phyloP scores from a whole-genome alignment of 2,888 invertebrate species.

The Leuctra nigra region DNA sequence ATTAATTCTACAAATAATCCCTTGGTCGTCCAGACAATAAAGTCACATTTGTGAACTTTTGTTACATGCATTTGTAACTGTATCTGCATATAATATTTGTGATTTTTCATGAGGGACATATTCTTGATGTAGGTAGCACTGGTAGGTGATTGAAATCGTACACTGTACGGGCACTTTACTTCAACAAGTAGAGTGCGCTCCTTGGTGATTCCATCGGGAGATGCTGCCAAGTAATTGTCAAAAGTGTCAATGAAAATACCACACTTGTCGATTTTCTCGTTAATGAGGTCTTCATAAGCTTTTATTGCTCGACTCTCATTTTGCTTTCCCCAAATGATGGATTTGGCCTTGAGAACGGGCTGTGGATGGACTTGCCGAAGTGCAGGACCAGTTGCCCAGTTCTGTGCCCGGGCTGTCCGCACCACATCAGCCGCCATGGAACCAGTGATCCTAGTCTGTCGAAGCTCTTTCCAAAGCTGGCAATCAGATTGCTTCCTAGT shows the following conservation, averaged over 20 bases:
- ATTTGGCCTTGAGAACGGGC: not conserved
- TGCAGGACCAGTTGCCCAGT: not conserved
- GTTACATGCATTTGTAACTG: no score
- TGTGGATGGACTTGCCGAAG: not conserved
- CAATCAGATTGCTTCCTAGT: not conserved
- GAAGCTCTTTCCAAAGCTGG: not conserved
- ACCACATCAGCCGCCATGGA: not conserved
- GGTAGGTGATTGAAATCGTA: no score
- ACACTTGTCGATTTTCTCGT: not conserved
- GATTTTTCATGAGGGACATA: no score
- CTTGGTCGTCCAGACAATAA: no score
- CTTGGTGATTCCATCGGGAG: not conserved
- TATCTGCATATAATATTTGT: no score
- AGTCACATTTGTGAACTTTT: no score
- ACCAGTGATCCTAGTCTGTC: not conserved
- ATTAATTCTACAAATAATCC: no score
- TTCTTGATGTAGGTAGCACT: no score
- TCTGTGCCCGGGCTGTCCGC: not conserved
- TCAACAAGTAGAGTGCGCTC: not conserved
- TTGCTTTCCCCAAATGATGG: not conserved
- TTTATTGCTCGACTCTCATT: not conserved
- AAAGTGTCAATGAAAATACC: not conserved
- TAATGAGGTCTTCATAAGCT: not conserved
- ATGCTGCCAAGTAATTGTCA: not conserved
- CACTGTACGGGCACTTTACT: constrained; percentile 4